Percentiles rank a stretch among this genome's conserved stretches.
These are phyloP conservation scores for Dolichomitus sp. DNA, from an alignment of 2,888 invertebrate genomes.

Conservation along the genomic window DNA sequence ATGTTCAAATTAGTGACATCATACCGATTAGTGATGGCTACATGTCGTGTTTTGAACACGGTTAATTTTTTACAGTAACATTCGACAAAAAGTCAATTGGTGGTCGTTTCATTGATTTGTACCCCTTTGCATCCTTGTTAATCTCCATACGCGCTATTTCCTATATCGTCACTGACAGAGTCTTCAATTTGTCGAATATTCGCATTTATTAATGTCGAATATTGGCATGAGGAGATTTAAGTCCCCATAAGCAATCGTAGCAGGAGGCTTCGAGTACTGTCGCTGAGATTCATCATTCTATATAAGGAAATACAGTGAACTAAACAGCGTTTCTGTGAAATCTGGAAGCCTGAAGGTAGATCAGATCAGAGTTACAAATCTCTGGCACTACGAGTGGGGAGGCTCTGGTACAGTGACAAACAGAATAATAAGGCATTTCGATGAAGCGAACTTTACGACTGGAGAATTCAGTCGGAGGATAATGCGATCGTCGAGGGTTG, in stretches of 20 bases:
- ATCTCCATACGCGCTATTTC: too few relatives aligned
- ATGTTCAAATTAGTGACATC: neutral
- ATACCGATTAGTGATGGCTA: neutral
- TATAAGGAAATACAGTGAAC: neutral
- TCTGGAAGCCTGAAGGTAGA: neutral
- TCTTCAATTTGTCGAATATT: too few relatives aligned
- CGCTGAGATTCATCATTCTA: neutral
- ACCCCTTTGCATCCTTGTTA: too few relatives aligned
- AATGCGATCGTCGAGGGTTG: slow-evolving; percentile 49
- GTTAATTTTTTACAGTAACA: too few relatives aligned
- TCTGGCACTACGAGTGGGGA: neutral
- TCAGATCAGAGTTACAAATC: slow-evolving; percentile 4
- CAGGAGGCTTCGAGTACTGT: neutral
- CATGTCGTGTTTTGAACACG: too few relatives aligned
- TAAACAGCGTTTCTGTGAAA: neutral
- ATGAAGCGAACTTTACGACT: slow-evolving; percentile 40
- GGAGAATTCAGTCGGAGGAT: slow-evolving; percentile 28
- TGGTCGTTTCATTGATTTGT: too few relatives aligned
- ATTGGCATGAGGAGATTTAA: neutral
- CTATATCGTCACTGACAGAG: too few relatives aligned
- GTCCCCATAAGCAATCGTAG: neutral
- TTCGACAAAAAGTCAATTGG: too few relatives aligned
- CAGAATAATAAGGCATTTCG: slow-evolving; percentile 48
- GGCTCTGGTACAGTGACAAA: slow-evolving; percentile 2
- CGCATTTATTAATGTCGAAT: too few relatives aligned